Conservation (phyloP, 2,888 invertebrate species). For the Rhingia campestris region DNA sequence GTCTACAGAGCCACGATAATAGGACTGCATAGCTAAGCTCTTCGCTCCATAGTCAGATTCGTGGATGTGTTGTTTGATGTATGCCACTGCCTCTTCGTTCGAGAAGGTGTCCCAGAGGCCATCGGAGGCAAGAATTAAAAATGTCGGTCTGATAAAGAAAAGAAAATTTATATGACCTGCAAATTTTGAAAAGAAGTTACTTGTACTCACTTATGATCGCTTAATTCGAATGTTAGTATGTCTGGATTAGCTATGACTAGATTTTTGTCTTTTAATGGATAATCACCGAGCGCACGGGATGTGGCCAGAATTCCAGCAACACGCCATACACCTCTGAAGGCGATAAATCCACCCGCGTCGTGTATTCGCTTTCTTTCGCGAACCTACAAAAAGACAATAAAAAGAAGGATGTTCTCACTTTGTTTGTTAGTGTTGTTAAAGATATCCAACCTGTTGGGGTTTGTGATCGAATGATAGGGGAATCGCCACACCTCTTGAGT, state of each 20-base stretch:
- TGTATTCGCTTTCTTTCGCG: slow-evolving; percentile 95
- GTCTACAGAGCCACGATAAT: slow-evolving; percentile 95
- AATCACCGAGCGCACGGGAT: slow-evolving; percentile 96
- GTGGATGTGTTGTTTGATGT: slow-evolving; percentile 91
- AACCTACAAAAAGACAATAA: slow-evolving; percentile 84
- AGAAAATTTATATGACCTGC: not conserved
- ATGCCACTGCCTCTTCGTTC: slow-evolving; percentile 96
- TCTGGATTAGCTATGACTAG: slow-evolving; percentile 98
- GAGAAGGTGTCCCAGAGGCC: slow-evolving; percentile 98
- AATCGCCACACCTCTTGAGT: slow-evolving; percentile 93
- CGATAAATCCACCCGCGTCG: slow-evolving; percentile 97
- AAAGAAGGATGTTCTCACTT: not conserved
- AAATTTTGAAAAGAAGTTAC: not conserved
- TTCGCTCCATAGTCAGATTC: slow-evolving; percentile 96
- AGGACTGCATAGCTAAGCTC: slow-evolving; percentile 94
- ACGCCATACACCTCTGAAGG: slow-evolving; percentile 97
- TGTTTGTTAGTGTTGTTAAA: not conserved
- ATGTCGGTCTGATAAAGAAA: slow-evolving; percentile 86
- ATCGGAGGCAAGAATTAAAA: slow-evolving; percentile 96
- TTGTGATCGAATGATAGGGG: slow-evolving; percentile 98
- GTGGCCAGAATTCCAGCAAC: slow-evolving; percentile 97
- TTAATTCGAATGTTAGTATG: slow-evolving; percentile 94
- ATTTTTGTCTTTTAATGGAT: slow-evolving; percentile 96
- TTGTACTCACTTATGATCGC: slow-evolving; percentile 87
- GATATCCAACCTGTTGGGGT: slow-evolving; percentile 91